Conservation (phyloP, 2,797 vertebrate genomes). For the Botia kubotai region DNA sequence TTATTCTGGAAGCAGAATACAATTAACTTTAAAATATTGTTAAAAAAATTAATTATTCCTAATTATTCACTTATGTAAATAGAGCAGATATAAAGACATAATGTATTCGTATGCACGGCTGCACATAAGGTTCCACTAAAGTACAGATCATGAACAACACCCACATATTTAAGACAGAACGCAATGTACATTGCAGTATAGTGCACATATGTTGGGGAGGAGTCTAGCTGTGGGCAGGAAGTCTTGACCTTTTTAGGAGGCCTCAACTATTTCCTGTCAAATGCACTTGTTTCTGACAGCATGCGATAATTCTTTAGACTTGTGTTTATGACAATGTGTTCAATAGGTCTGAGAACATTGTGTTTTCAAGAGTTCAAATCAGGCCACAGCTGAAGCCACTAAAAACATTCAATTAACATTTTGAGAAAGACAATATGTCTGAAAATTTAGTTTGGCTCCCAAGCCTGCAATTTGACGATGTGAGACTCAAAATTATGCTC, state of each 20-base stretch:
- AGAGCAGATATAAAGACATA: background rate
- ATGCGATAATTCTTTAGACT: background rate
- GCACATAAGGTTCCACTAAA: background rate
- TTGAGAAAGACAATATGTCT: constrained; percentile 1
- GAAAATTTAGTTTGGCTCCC: background rate
- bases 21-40: background rate
- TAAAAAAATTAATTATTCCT: background rate
- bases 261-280: background rate
- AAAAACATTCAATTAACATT: constrained; percentile 28
- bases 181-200: constrained; percentile 3
- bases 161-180: constrained; percentile 6
- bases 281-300: background rate
- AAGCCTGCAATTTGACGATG: background rate
- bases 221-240: background rate
- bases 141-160: background rate
- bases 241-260: background rate
- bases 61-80: background rate
- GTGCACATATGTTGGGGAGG: background rate
- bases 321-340: background rate
- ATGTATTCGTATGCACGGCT: background rate
- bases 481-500: background rate
- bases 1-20: background rate
- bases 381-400: constrained; percentile 7
- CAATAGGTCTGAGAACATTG: background rate
- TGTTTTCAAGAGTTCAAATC: constrained; percentile 16